phyloP scores from a whole-genome alignment of 1,140 invertebrate species.

The Saxidomus purpurata region DNA sequence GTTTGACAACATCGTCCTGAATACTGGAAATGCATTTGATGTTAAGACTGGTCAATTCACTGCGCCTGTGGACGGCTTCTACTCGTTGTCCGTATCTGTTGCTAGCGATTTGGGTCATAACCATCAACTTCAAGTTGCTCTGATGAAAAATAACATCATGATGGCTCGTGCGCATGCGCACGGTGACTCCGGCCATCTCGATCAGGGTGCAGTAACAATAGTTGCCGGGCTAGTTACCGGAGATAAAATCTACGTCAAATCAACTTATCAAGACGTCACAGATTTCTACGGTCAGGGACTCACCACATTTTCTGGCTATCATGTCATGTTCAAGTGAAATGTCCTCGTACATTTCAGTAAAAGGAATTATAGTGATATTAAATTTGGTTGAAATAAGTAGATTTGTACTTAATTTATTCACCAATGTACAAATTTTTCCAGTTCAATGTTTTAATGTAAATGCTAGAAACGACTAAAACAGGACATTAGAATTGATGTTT shows the following conservation, averaged over 20 bases:
- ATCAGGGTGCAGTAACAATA: constrained; percentile 8
- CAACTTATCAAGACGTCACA: not conserved
- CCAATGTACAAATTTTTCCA: too few species aligned
- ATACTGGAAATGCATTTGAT: constrained; percentile 9
- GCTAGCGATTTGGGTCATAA: constrained; percentile 28
- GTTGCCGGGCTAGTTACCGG: not conserved
- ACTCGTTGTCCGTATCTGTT: not conserved
- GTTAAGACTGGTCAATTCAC: not conserved
- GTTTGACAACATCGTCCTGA: constrained; percentile 19
- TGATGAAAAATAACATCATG: constrained; percentile 21
- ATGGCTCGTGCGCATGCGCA: constrained; percentile 34
- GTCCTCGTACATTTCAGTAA: not conserved
- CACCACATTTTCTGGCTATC: constrained; percentile 10
- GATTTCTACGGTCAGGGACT: constrained; percentile 1
- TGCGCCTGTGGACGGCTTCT: not conserved
- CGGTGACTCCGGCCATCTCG: constrained; percentile 29
- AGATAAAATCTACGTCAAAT: not conserved
- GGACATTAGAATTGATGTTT: too few species aligned
- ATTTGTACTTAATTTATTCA: too few species aligned
- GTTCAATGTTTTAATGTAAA: too few species aligned
- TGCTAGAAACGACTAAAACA: too few species aligned
- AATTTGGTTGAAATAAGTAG: too few species aligned
- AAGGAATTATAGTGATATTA: too few species aligned
- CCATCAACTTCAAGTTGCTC: constrained; percentile 1
- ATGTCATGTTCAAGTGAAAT: constrained; percentile 13